Conservation (phyloP, 1,140 invertebrate genomes). For the Pteromalus puparum region DNA sequence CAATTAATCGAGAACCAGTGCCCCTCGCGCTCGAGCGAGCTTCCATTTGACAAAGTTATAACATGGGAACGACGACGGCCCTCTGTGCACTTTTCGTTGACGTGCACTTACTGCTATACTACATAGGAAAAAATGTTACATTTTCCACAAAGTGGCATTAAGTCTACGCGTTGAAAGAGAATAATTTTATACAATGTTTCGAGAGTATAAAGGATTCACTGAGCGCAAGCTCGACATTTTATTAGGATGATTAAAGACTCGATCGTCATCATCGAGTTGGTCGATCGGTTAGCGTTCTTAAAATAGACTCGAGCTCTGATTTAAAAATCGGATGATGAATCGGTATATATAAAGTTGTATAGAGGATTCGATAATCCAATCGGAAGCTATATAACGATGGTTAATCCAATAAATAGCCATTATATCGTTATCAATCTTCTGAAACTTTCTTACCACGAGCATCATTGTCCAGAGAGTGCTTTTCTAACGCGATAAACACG, state of each 20-base stretch:
- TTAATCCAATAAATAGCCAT: no score
- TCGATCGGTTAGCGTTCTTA: not conserved
- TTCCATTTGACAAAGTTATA: slow-evolving; percentile 55
- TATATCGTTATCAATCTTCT: no score
- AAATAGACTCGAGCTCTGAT: not conserved
- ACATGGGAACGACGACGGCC: not conserved
- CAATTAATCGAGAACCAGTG: slow-evolving; percentile 53
- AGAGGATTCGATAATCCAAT: no score
- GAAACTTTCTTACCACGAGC: no score
- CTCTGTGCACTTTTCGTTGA: no score
- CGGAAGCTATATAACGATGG: no score
- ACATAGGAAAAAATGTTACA: not conserved
- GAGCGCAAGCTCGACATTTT: not conserved
- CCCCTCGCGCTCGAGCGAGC: slow-evolving; percentile 59
- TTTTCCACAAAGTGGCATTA: not conserved
- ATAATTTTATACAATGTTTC: no score
- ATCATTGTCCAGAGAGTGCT: no score
- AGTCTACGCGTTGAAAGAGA: not conserved
- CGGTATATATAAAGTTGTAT: no score
- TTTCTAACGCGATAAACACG: no score
- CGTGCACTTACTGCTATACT: no score
- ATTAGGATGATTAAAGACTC: not conserved
- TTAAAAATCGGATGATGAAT: not conserved
- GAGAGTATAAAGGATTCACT: no score
- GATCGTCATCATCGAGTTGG: not conserved